These are phyloP conservation scores for Drosophila lacertosa DNA, from an alignment of 1,140 invertebrate genomes.

Conservation along the genomic window DNA sequence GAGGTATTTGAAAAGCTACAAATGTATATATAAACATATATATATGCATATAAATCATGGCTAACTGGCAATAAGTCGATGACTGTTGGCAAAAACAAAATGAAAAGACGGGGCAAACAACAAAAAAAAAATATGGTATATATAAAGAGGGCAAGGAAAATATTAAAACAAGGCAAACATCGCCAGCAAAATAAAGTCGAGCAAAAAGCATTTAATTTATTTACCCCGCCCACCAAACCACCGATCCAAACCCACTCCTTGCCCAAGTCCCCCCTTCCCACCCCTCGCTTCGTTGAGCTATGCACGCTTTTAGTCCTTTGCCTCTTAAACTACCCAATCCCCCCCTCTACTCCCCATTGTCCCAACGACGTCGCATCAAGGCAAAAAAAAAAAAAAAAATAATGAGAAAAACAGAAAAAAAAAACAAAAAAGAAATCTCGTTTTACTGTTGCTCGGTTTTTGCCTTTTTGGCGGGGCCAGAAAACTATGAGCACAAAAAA, in stretches of 20 bases:
- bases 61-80: constrained; percentile 44
- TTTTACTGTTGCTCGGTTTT: constrained; percentile 78
- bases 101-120: background rate
- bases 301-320: constrained; percentile 33
- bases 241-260: background rate
- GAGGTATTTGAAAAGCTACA: no score
- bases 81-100: constrained; percentile 15
- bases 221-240: constrained; percentile 49
- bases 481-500: constrained; percentile 59
- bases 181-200: constrained; percentile 75
- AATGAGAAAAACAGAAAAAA: constrained; percentile 16
- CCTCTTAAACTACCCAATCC: background rate
- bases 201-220: constrained; percentile 77
- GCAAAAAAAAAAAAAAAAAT: constrained; percentile 45
- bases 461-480: constrained; percentile 56
- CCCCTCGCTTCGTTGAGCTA: background rate
- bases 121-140: constrained; percentile 21
- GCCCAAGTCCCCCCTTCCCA: background rate
- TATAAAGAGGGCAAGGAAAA: constrained; percentile 58
- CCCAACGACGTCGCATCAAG: constrained; percentile 35
- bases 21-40: background rate
- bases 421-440: constrained; percentile 43
- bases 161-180: constrained; percentile 77
- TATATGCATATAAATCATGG: constrained; percentile 49
- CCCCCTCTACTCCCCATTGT: constrained; percentile 21